Percentiles rank a stretch among this genome's conserved stretches.
These are phyloP conservation scores for Blastomussa wellsi DNA, from an alignment of 92 coral and sea anemone species.

Conservation along the genomic window DNA sequence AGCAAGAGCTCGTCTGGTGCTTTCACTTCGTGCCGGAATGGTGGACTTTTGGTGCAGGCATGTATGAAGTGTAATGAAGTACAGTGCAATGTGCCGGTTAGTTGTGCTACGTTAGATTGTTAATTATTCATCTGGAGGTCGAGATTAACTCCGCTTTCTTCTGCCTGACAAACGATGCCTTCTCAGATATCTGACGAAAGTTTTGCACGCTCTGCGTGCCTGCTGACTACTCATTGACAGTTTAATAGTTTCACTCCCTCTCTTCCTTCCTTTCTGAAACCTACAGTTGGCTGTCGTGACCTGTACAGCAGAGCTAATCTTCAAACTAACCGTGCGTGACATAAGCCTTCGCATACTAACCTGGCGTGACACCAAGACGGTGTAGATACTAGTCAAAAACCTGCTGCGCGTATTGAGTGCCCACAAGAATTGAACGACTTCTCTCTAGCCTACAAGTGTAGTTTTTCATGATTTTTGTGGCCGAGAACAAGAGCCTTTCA, in stretches of 20 bases:
- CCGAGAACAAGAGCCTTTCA: too few species aligned
- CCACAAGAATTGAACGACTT: too few species aligned
- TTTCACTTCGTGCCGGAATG: conserved; percentile 28
- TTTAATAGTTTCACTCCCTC: not conserved
- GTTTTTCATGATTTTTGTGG: too few species aligned
- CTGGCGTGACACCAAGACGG: not conserved
- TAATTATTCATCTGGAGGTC: not conserved
- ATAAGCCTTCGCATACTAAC: not conserved
- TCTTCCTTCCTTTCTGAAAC: not conserved
- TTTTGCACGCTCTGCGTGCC: not conserved
- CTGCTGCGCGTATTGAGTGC: too few species aligned
- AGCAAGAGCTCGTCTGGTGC: conserved; percentile 11
- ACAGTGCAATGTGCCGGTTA: conserved; percentile 49
- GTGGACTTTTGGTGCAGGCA: conserved; percentile 37
- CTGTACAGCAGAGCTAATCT: too few species aligned
- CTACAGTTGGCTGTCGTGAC: not conserved
- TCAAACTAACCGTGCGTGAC: not conserved
- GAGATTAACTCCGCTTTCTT: not conserved
- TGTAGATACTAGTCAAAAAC: too few species aligned
- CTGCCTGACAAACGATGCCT: conserved; percentile 6
- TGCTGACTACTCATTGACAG: conserved; percentile 3
- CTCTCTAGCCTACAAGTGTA: too few species aligned
- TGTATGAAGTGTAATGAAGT: conserved; percentile 42
- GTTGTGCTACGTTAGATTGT: conserved; percentile 1
- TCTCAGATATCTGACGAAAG: not conserved